Percentiles rank a stretch among this genome's conserved stretches.
phyloP scores from a whole-genome alignment of 2,113 vertebrate species.

The Sturnus vulgaris region DNA sequence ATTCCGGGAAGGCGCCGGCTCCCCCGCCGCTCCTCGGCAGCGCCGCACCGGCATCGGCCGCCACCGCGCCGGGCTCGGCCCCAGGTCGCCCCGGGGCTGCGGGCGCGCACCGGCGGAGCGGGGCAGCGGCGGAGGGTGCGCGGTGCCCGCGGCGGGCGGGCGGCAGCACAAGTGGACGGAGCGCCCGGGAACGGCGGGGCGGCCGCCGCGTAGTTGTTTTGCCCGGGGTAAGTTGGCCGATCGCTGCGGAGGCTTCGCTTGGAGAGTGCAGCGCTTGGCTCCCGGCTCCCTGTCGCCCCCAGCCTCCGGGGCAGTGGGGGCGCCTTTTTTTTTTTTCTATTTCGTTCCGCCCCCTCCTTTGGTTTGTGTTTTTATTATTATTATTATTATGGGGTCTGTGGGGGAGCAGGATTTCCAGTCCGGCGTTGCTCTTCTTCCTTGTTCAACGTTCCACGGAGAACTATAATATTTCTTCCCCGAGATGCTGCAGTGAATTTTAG shows the following conservation, averaged over 20 bases:
- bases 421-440: not conserved
- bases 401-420: not conserved
- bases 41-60: no score
- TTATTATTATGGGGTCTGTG: constrained; percentile 25
- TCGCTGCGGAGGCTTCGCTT: not conserved
- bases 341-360: rapidly evolving
- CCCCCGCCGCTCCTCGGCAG: no score
- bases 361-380: not conserved
- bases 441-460: not conserved
- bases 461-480: constrained; percentile 21
- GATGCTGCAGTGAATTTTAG: constrained; percentile 58
- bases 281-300: not conserved
- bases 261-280: not conserved
- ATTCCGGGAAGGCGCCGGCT: no score
- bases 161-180: not conserved
- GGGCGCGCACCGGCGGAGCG: no score
- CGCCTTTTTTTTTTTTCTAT: not conserved
- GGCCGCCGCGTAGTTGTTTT: not conserved
- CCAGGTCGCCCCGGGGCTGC: no score
- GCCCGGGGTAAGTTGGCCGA: constrained; percentile 31
- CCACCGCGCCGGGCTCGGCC: no score
- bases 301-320: not conserved
- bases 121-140: not conserved
- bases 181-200: not conserved
- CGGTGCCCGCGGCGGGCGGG: not conserved